A percentile compares a stretch with the other conserved stretches of the same genome.
phyloP scores from a whole-genome alignment of 2,888 invertebrate species.

The Dryobota labecula region DNA sequence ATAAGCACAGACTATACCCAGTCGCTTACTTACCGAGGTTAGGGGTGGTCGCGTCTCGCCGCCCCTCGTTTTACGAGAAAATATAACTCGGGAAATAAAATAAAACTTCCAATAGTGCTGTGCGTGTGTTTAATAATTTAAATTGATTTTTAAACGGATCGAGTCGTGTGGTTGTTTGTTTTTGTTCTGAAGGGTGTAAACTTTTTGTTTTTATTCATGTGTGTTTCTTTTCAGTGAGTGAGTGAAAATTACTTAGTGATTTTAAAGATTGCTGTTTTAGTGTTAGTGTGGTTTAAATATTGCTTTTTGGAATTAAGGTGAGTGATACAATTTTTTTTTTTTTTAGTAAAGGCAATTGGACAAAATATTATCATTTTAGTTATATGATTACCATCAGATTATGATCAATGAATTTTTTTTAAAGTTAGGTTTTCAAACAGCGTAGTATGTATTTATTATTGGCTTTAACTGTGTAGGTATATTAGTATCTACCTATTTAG shows the following conservation, averaged over 20 bases:
- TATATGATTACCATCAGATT: neutral
- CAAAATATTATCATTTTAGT: too few relatives aligned
- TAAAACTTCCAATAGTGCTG: conserved; percentile 47
- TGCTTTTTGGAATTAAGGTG: conserved; percentile 43
- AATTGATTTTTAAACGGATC: conserved; percentile 22
- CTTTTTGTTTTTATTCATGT: conserved; percentile 28
- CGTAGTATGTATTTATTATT: neutral
- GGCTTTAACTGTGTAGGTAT: neutral
- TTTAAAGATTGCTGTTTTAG: conserved; percentile 20
- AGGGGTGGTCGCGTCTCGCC: conserved; percentile 52
- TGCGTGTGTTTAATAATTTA: conserved; percentile 18
- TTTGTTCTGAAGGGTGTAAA: conserved; percentile 1
- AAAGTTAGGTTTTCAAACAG: accelerated
- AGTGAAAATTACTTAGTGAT: conserved; percentile 45
- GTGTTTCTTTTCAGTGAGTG: conserved; percentile 45
- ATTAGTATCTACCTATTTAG: too few relatives aligned
- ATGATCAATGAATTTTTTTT: too few relatives aligned
- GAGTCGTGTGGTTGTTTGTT: conserved; percentile 9
- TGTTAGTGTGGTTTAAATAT: conserved; percentile 42
- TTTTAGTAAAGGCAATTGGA: neutral
- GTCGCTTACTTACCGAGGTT: conserved; percentile 47
- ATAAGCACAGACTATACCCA: conserved; percentile 26
- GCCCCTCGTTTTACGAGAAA: conserved; percentile 41
- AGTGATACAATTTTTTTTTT: conserved; percentile 19
- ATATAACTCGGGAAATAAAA: conserved; percentile 38